phyloP scores from a whole-genome alignment of 2,113 vertebrate genomes.

The Phasianus colchicus region DNA sequence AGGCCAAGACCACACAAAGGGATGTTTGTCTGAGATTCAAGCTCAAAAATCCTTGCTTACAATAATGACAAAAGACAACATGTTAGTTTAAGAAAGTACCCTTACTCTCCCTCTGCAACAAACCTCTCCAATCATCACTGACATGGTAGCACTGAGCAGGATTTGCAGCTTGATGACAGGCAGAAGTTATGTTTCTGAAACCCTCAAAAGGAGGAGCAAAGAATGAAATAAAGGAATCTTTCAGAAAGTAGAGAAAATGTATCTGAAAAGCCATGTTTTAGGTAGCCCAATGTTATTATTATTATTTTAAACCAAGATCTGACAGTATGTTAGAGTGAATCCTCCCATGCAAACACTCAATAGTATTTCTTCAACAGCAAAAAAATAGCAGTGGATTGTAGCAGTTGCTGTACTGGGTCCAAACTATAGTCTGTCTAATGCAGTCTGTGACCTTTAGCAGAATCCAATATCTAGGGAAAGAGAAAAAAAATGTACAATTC shows the following conservation, averaged over 20 bases:
- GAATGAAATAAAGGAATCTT: background rate
- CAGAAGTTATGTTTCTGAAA: background rate
- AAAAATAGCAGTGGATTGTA: background rate
- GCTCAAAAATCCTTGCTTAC: constrained; percentile 21
- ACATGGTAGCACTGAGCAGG: background rate
- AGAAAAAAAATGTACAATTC: background rate
- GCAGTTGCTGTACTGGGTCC: background rate
- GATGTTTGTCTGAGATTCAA: background rate
- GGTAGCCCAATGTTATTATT: background rate
- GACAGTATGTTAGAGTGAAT: background rate
- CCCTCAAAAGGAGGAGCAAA: background rate
- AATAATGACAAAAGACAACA: constrained; percentile 15
- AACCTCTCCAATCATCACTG: background rate
- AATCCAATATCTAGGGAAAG: background rate
- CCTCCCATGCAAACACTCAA: background rate
- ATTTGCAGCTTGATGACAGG: background rate
- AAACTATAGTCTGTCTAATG: background rate
- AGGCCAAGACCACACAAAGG: constrained; percentile 45
- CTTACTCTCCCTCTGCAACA: background rate
- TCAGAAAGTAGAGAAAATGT: background rate
- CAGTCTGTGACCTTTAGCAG: background rate
- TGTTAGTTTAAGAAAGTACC: constrained; percentile 6
- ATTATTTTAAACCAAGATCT: background rate
- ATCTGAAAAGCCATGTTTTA: background rate
- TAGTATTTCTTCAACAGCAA: background rate